Evolutionary conservation across 2,113 vertebrate species (phyloP).

Genomic region (Hyperopisus bebe): DNA sequence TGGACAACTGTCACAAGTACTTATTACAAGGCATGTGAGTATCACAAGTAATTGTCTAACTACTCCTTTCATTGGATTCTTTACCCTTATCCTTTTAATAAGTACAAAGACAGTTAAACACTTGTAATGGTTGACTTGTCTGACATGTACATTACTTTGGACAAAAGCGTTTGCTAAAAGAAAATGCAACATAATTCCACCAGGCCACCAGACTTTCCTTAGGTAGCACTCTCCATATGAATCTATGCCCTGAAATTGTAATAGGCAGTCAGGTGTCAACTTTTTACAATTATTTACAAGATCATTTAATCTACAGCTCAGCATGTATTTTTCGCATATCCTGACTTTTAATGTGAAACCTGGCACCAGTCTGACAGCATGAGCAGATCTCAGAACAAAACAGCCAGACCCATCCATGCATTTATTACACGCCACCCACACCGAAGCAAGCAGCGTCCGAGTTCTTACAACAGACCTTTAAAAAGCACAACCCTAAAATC

Average conservation of each 20-base stretch:
- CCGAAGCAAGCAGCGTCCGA: not conserved
- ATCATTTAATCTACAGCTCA: not conserved
- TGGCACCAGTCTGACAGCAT: not conserved
- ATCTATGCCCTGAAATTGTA: not conserved
- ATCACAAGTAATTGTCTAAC: not conserved
- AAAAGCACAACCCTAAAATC: not conserved
- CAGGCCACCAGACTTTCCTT: not conserved
- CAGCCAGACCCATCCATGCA: not conserved
- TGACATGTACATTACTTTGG: not conserved
- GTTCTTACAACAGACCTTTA: not conserved
- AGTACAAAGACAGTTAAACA: not conserved
- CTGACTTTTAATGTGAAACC: not conserved
- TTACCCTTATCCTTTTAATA: not conserved
- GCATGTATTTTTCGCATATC: not conserved
- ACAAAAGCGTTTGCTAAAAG: not conserved
- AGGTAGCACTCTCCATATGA: not conserved
- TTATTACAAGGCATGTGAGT: not conserved
- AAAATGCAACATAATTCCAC: not conserved
- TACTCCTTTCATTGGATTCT: not conserved
- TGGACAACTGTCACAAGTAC: not conserved
- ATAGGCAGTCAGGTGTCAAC: not conserved
- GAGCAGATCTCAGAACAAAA: not conserved
- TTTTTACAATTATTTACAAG: not conserved
- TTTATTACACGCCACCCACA: not conserved
- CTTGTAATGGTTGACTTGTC: not conserved